These are phyloP conservation scores for Porites rus DNA, from an alignment of 92 coral and sea anemone genomes.

Conservation along the genomic window DNA sequence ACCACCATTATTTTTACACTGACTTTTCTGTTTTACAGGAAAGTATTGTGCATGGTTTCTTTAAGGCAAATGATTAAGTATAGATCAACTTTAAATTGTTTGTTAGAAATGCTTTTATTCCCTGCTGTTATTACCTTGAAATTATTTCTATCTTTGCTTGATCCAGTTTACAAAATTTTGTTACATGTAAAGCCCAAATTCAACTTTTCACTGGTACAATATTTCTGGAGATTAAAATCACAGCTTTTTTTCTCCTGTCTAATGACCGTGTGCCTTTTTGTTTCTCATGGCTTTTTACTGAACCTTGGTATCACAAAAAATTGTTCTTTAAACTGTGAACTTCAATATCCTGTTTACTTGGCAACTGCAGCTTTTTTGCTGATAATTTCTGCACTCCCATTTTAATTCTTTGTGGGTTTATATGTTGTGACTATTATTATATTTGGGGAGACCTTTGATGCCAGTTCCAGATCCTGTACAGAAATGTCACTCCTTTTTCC, in stretches of 20 bases:
- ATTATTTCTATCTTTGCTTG: too few species aligned
- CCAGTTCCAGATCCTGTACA: neutral
- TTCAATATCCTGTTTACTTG: constrained; percentile 29
- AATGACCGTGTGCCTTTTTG: too few species aligned
- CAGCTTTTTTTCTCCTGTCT: too few species aligned
- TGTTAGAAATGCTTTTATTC: too few species aligned
- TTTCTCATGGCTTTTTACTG: neutral
- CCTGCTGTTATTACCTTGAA: too few species aligned
- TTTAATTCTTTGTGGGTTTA: constrained; percentile 17
- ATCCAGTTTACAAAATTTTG: too few species aligned
- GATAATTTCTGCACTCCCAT: constrained; percentile 26
- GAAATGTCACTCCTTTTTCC: constrained; percentile 13
- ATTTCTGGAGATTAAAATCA: too few species aligned
- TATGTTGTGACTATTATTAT: constrained; percentile 1
- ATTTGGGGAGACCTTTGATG: constrained; percentile 28
- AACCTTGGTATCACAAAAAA: constrained; percentile 7
- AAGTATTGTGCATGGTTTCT: neutral
- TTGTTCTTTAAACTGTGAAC: neutral
- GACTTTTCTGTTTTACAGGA: neutral
- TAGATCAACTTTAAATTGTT: too few species aligned
- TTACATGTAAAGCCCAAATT: too few species aligned
- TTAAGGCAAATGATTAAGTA: too few species aligned
- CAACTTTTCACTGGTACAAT: too few species aligned
- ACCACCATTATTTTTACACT: neutral
- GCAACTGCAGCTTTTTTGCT: constrained; percentile 10